A percentile compares a stretch with the other conserved stretches of the same genome.
These are phyloP conservation scores for Leptinotarsa texana DNA, from an alignment of 1,140 invertebrate species.

Conservation along the genomic window DNA sequence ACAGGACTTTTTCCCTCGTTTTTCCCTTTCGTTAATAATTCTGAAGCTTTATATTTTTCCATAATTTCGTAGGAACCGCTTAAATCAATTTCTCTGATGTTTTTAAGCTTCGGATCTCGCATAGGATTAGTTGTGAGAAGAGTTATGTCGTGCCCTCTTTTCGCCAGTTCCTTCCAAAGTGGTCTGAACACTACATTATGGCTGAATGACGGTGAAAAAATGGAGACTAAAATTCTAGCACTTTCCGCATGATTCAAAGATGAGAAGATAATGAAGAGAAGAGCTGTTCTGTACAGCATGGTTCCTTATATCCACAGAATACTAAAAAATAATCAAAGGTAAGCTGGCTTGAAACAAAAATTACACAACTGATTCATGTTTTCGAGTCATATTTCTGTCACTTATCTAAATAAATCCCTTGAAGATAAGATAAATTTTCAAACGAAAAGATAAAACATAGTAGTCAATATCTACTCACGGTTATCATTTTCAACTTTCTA, in stretches of 20 bases:
- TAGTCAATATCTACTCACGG: no score
- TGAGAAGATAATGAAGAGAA: not conserved
- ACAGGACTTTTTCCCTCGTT: not conserved
- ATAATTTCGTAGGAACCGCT: slow-evolving; percentile 38
- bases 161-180: slow-evolving; percentile 46
- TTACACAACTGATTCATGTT: no score
- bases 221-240: slow-evolving; percentile 59
- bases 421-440: no score
- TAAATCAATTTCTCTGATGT: slow-evolving; percentile 44
- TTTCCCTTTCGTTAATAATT: slow-evolving; percentile 15
- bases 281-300: not conserved
- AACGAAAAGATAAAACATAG: no score
- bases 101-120: slow-evolving; percentile 32
- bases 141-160: slow-evolving; percentile 43
- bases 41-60: slow-evolving; percentile 38
- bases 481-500: no score
- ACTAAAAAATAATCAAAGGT: no score
- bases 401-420: no score
- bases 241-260: not conserved
- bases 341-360: no score
- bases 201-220: slow-evolving; percentile 59
- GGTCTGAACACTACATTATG: slow-evolving; percentile 61
- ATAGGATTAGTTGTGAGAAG: slow-evolving; percentile 41
- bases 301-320: not conserved
- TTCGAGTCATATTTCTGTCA: no score